These are phyloP conservation scores for Macaria notata DNA, from an alignment of 2,888 invertebrate genomes.

Conservation along the genomic window DNA sequence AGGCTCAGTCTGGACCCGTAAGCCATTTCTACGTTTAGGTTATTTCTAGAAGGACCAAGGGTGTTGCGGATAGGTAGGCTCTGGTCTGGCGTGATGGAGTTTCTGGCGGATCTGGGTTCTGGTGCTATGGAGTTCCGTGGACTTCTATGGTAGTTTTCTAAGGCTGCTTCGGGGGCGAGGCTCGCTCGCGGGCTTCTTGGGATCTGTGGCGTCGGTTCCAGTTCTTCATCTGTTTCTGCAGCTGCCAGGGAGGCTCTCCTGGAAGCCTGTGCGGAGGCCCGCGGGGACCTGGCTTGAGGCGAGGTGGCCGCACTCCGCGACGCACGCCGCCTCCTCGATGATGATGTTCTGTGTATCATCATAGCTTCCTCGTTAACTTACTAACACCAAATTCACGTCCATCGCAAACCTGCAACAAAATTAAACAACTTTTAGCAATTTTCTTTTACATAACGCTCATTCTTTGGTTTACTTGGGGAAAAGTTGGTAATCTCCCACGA, in stretches of 20 bases:
- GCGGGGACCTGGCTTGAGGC: conserved; percentile 80
- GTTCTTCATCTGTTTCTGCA: conserved; percentile 83
- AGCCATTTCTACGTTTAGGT: conserved; percentile 81
- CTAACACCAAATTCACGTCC: not conserved
- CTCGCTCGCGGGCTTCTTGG: conserved; percentile 82
- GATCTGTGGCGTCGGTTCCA: conserved; percentile 57
- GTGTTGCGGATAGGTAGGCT: conserved; percentile 79
- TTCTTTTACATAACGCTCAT: conserved; percentile 16
- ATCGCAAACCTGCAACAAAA: conserved; percentile 39
- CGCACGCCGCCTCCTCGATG: conserved; percentile 85
- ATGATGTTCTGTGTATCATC: conserved; percentile 85
- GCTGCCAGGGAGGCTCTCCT: conserved; percentile 84
- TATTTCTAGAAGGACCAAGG: conserved; percentile 82
- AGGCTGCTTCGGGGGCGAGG: conserved; percentile 79
- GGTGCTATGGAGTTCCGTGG: conserved; percentile 81
- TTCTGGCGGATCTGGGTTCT: conserved; percentile 82
- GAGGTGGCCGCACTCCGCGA: conserved; percentile 86
- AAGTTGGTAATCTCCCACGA: conserved; percentile 44
- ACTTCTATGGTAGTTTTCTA: conserved; percentile 79
- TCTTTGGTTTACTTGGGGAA: conserved; percentile 22
- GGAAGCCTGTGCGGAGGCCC: conserved; percentile 72
- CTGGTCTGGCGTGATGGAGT: conserved; percentile 84
- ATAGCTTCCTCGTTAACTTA: conserved; percentile 29
- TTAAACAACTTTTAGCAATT: conserved; percentile 28
- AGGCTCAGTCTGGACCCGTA: conserved; percentile 82